Conservation (phyloP, 2,888 invertebrate species). For the Helobdella robusta region DNA sequence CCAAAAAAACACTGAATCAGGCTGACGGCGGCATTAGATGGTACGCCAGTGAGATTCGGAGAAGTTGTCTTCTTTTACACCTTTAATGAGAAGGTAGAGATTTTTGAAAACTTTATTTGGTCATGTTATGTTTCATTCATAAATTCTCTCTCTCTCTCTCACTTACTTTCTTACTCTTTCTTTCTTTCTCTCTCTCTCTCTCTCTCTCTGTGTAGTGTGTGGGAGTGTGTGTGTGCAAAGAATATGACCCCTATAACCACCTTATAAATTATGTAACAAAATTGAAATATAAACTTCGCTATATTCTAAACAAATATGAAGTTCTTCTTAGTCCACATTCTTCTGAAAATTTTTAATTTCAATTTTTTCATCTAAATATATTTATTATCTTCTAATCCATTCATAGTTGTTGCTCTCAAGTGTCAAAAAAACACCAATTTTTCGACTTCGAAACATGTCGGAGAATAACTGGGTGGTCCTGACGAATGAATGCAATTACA, state of each 20-base stretch:
- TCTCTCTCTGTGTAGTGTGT: too few relatives aligned
- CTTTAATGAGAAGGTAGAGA: constrained; percentile 7
- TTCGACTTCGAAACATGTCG: neutral
- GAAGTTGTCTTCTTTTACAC: constrained; percentile 3
- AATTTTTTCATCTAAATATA: neutral
- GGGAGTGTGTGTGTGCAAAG: too few relatives aligned
- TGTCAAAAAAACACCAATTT: constrained; percentile 5
- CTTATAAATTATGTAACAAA: too few relatives aligned
- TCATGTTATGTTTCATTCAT: neutral
- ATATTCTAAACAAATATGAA: too few relatives aligned
- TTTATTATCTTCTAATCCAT: neutral
- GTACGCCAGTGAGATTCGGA: neutral
- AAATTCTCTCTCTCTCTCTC: too few relatives aligned
- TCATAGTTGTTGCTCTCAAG: constrained; percentile 5
- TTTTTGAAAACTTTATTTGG: neutral
- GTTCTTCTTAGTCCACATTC: too few relatives aligned
- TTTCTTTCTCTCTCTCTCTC: too few relatives aligned
- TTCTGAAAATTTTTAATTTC: too few relatives aligned
- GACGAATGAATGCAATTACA: constrained; percentile 1
- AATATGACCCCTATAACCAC: too few relatives aligned
- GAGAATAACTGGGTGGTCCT: constrained; percentile 13
- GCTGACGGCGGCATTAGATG: constrained; percentile 2
- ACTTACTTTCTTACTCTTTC: too few relatives aligned
- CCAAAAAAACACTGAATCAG: too few relatives aligned
- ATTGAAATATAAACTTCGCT: too few relatives aligned